Evolutionary conservation across 2,888 invertebrate species (phyloP).

Genomic region (Drosophila engyochracea): DNA sequence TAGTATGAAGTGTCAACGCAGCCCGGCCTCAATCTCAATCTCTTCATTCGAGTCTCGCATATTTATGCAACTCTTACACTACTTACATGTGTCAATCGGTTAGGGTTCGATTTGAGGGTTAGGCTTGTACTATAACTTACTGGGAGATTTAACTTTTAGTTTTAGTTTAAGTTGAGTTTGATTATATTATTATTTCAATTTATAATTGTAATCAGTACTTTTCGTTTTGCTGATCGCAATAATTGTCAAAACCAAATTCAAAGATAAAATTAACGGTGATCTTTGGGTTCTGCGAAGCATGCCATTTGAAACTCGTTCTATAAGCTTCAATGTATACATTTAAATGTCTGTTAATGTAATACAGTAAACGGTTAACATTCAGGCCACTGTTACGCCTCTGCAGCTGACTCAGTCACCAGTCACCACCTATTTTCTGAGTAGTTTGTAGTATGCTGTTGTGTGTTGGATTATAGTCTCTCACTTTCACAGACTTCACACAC

Average conservation of each 20-base stretch:
- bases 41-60: background rate
- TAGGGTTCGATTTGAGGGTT: background rate
- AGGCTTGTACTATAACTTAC: background rate
- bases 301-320: background rate
- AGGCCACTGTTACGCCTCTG: constrained; percentile 21
- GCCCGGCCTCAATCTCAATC: constrained; percentile 25
- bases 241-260: background rate
- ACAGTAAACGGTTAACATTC: constrained; percentile 9
- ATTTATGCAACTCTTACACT: background rate
- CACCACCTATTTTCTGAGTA: constrained; percentile 39
- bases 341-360: constrained; percentile 6
- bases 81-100: background rate
- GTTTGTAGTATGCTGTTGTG: constrained; percentile 4
- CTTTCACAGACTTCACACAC: constrained; percentile 21
- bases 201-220: background rate
- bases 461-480: constrained; percentile 40
- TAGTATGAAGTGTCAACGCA: background rate
- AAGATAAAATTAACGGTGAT: background rate
- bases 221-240: background rate
- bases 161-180: background rate
- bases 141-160: background rate
- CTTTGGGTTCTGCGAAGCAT: background rate
- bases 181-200: background rate
- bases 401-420: constrained; percentile 2
- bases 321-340: background rate